Evolutionary conservation across 1,140 invertebrate genomes (phyloP).

Genomic region (Neodiprion pinetum): DNA sequence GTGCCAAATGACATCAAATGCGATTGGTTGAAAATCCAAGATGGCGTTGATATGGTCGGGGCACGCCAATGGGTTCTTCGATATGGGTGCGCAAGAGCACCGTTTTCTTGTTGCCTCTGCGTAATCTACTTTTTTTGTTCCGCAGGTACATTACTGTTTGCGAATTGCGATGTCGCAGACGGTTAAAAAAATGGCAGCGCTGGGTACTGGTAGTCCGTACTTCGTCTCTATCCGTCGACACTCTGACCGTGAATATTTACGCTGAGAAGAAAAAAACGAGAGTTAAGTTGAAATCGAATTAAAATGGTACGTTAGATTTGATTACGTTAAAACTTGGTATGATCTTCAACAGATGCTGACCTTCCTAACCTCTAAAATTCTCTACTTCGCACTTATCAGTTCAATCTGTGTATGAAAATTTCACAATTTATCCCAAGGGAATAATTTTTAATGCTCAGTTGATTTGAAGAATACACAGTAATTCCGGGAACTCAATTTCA

Average conservation of each 20-base stretch:
- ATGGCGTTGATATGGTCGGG: too few species aligned
- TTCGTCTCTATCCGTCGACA: neutral
- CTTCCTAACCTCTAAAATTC: neutral
- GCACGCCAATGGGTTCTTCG: too few species aligned
- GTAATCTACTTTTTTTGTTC: too few species aligned
- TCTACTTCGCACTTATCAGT: neutral
- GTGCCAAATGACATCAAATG: too few species aligned
- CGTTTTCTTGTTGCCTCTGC: too few species aligned
- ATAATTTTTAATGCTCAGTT: neutral
- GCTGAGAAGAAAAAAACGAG: constrained; percentile 37
- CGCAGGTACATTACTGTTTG: neutral
- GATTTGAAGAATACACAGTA: neutral
- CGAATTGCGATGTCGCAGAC: neutral
- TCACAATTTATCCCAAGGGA: neutral
- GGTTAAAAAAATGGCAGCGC: neutral
- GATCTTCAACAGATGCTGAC: constrained; percentile 6
- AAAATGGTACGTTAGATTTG: constrained; percentile 41
- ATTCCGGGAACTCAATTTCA: neutral
- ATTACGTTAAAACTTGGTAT: constrained; percentile 20
- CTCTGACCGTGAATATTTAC: constrained; percentile 52
- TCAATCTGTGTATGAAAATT: neutral
- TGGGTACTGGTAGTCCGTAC: neutral
- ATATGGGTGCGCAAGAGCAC: too few species aligned
- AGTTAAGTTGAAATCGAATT: constrained; percentile 19
- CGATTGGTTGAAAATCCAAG: too few species aligned